Evolutionary conservation across 2,888 invertebrate species (phyloP).

Genomic region (Bedellia somnulentella): DNA sequence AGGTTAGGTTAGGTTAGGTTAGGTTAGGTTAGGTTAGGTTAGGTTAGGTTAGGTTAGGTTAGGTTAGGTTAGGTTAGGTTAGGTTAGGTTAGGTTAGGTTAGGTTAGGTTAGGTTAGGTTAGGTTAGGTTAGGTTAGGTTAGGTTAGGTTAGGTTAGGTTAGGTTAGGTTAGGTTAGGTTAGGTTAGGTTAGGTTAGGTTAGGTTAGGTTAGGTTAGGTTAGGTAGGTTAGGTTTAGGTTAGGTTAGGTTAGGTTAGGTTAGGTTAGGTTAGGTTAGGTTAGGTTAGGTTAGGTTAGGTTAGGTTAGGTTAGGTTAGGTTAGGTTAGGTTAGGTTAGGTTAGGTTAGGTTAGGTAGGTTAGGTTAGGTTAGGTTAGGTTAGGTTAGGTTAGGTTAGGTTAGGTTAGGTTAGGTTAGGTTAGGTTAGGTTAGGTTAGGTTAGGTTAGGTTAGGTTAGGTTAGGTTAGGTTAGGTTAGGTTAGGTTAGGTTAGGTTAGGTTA

Average conservation of each 20-base stretch:
- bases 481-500: constrained; percentile 7
- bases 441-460: constrained; percentile 5
- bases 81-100: constrained; percentile 11
- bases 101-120: constrained; percentile 10
- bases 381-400: constrained; percentile 4
- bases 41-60: constrained; percentile 13
- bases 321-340: constrained; percentile 8
- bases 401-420: constrained; percentile 4
- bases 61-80: constrained; percentile 12
- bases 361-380: constrained; percentile 4
- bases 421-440: constrained; percentile 4
- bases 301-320: constrained; percentile 8
- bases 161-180: constrained; percentile 11
- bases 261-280: constrained; percentile 4
- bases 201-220: constrained; percentile 9
- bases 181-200: constrained; percentile 10
- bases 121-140: constrained; percentile 13
- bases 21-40: constrained; percentile 13
- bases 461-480: constrained; percentile 4
- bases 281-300: constrained; percentile 7
- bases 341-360: constrained; percentile 6
- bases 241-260: constrained; percentile 6
- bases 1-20: constrained; percentile 11
- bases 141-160: constrained; percentile 9
- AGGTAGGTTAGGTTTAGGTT: constrained; percentile 7